These are phyloP conservation scores for Helostoma temminkii DNA, from an alignment of 2,797 vertebrate genomes.

Conservation along the genomic window DNA sequence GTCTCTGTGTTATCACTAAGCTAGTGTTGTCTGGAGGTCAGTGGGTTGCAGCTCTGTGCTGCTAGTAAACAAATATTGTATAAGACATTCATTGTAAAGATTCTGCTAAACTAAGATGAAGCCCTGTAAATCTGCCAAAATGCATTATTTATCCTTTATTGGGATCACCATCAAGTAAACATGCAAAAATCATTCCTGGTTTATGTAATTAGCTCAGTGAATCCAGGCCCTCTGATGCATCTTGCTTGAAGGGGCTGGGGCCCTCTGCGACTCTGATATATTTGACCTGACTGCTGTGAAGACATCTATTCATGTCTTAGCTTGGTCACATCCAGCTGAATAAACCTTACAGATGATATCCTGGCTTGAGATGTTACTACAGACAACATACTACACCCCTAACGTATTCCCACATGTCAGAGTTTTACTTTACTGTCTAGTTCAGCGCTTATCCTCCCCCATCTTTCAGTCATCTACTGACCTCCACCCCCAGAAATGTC, in stretches of 20 bases:
- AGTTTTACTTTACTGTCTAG: constrained; percentile 64
- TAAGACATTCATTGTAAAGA: background rate
- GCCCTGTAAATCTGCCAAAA: background rate
- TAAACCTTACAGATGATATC: constrained; percentile 13
- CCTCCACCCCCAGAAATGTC: constrained; percentile 49
- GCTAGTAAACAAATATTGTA: too few relatives aligned
- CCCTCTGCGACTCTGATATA: background rate
- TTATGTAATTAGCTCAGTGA: background rate
- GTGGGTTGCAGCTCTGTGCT: too few relatives aligned
- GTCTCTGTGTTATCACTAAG: background rate
- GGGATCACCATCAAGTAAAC: background rate
- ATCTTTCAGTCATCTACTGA: constrained; percentile 61
- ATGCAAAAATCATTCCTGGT: too few relatives aligned
- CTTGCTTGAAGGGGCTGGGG: background rate
- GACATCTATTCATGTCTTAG: background rate
- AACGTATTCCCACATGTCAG: constrained; percentile 37
- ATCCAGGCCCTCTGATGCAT: background rate
- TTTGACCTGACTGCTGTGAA: background rate
- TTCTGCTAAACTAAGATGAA: background rate
- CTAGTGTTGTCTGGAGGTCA: too few relatives aligned
- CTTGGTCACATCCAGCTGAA: constrained; percentile 12
- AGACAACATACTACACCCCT: constrained; percentile 25
- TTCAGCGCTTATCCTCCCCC: constrained; percentile 56
- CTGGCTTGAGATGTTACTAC: constrained; percentile 15
- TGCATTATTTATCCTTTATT: background rate